phyloP scores from a whole-genome alignment of 2,113 vertebrate genomes.

The Catagonus wagneri region DNA sequence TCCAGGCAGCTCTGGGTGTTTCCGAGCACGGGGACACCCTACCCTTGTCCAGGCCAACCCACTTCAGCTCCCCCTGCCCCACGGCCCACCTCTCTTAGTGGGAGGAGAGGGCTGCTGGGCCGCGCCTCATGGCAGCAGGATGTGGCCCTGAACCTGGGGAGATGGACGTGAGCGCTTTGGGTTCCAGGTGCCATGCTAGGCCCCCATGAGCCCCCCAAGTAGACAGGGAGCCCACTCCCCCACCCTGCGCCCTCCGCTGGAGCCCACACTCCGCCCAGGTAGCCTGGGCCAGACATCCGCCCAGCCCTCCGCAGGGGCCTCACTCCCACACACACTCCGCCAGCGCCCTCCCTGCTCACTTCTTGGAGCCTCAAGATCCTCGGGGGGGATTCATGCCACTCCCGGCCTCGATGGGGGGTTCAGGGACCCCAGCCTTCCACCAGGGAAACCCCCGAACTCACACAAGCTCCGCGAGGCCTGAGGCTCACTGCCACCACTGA shows the following conservation, averaged over 20 bases:
- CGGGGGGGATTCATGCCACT: not conserved
- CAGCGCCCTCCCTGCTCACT: not conserved
- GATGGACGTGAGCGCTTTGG: not conserved
- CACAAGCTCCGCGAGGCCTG: not conserved
- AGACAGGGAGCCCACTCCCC: not conserved
- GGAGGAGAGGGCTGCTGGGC: slow-evolving; percentile 68
- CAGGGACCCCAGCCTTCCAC: not conserved
- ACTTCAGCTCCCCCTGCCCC: no score
- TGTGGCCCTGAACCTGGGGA: not conserved
- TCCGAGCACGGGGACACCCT: not conserved
- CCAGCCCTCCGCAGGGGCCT: not conserved
- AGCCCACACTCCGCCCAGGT: not conserved
- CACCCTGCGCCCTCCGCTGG: not conserved
- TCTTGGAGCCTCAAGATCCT: not conserved
- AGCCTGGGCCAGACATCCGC: not conserved
- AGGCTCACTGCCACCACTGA: accelerated
- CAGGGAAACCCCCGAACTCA: not conserved
- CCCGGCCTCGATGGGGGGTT: not conserved
- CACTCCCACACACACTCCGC: not conserved
- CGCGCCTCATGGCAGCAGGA: slow-evolving; percentile 73
- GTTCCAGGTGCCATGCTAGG: accelerated
- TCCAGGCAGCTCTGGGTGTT: not conserved
- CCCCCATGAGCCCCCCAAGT: not conserved
- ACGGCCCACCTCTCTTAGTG: slow-evolving; percentile 78
- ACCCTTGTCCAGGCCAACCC: not conserved